A percentile compares a stretch with the other conserved stretches of the same genome.
These are phyloP conservation scores for Pyrochroa serraticornis DNA, from an alignment of 2,888 invertebrate species.

Conservation along the genomic window DNA sequence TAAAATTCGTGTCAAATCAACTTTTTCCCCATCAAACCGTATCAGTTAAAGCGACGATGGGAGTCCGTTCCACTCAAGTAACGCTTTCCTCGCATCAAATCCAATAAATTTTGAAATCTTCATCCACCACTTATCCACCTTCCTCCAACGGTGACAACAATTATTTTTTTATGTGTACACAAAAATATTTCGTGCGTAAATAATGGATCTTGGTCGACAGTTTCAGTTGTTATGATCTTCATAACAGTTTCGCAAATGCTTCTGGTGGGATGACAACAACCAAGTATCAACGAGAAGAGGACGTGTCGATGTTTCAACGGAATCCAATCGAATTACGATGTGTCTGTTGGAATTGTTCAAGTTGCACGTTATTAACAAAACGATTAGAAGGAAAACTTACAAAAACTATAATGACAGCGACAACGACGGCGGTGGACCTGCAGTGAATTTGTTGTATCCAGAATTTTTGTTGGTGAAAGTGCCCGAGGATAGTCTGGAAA, in stretches of 20 bases:
- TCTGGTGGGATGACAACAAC: constrained; percentile 15
- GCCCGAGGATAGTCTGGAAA: constrained; percentile 31
- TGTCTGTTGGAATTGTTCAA: constrained; percentile 65
- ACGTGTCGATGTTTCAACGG: constrained; percentile 10
- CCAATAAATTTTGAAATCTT: no score
- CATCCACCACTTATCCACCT: constrained; percentile 1
- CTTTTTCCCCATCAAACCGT: no score
- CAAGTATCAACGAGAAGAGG: constrained; percentile 18
- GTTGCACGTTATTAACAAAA: constrained; percentile 61
- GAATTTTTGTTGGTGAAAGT: constrained; percentile 38
- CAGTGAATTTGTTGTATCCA: constrained; percentile 36
- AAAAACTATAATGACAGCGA: constrained; percentile 22
- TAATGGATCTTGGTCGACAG: constrained; percentile 33
- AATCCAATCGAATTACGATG: constrained; percentile 51
- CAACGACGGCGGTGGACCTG: constrained; percentile 22
- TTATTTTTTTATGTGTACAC: constrained; percentile 28
- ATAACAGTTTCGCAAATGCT: constrained; percentile 26
- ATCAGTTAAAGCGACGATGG: no score
- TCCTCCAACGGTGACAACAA: constrained; percentile 15
- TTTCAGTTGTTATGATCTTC: constrained; percentile 25
- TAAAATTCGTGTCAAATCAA: no score
- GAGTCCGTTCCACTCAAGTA: no score
- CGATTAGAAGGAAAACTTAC: constrained; percentile 39
- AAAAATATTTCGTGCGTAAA: constrained; percentile 40
- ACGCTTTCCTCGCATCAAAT: no score